Conservation (phyloP, 2,888 invertebrate species). For the Seira musarum region DNA sequence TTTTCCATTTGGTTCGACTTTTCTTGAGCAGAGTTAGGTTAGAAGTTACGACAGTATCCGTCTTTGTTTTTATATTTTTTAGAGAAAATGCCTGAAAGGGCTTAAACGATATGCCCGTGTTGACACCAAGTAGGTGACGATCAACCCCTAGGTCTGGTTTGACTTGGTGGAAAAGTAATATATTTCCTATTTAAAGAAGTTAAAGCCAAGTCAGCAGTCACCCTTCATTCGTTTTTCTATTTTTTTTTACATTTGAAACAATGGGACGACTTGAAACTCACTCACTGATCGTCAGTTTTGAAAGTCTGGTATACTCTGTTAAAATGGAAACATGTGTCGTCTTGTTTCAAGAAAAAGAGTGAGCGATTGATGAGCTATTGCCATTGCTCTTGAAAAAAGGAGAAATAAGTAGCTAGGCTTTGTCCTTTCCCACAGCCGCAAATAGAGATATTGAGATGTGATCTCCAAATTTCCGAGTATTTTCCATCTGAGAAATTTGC, state of each 20-base stretch:
- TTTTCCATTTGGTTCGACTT: background rate
- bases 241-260: no score
- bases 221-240: background rate
- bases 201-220: no score
- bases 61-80: constrained; percentile 45
- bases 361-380: constrained; percentile 6
- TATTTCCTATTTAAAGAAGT: no score
- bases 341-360: constrained; percentile 7
- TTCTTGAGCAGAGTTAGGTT: constrained; percentile 8
- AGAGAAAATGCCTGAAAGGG: no score
- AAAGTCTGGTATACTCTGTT: background rate
- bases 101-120: background rate
- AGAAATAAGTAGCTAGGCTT: constrained; percentile 43
- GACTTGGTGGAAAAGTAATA: no score
- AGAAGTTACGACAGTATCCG: constrained; percentile 36
- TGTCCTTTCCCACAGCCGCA: constrained; percentile 18
- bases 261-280: no score
- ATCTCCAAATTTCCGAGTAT: constrained; percentile 15
- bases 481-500: background rate
- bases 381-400: constrained; percentile 31
- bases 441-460: background rate
- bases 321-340: constrained; percentile 43
- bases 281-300: no score
- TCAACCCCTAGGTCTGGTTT: background rate
- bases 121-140: constrained; percentile 11